Conservation (phyloP, 2,888 invertebrate genomes). For the Epirrhoe alternata region DNA sequence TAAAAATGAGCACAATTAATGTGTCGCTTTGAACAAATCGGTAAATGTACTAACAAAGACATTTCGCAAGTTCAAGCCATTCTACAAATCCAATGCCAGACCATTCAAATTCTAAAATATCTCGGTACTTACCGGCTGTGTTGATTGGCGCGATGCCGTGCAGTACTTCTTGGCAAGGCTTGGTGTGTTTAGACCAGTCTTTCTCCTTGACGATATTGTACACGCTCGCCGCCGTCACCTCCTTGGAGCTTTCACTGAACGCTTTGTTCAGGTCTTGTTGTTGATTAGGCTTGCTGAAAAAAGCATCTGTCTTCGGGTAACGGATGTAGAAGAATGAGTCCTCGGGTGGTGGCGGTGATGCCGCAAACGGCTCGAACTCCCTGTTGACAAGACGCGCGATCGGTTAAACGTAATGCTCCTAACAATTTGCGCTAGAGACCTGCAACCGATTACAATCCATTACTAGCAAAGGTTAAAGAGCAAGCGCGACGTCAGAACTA, state of each 20-base stretch:
- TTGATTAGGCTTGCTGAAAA: conserved; percentile 66
- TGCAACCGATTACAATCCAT: conserved; percentile 8
- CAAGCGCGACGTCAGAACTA: conserved; percentile 11
- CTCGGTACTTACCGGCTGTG: conserved; percentile 61
- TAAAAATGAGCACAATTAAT: background rate
- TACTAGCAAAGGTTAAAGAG: conserved; percentile 13
- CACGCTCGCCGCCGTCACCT: conserved; percentile 55
- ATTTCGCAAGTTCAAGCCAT: conserved; percentile 26
- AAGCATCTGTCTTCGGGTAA: conserved; percentile 82
- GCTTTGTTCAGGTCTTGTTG: conserved; percentile 57
- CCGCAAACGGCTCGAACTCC: conserved; percentile 78
- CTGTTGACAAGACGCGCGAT: conserved; percentile 53
- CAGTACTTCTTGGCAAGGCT: conserved; percentile 88
- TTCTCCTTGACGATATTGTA: conserved; percentile 66
- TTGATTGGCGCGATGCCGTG: conserved; percentile 77
- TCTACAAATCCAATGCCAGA: conserved; percentile 45
- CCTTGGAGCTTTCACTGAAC: conserved; percentile 58
- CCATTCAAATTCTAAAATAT: conserved; percentile 49
- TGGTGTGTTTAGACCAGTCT: conserved; percentile 88
- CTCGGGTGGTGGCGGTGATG: conserved; percentile 90
- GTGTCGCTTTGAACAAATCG: background rate
- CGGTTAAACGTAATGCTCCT: conserved; percentile 14
- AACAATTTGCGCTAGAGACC: conserved; percentile 4
- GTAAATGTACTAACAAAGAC: conserved; percentile 13
- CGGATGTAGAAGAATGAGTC: conserved; percentile 90